Conservation (phyloP, 2,113 vertebrate species). For the Aphelocoma coerulescens region DNA sequence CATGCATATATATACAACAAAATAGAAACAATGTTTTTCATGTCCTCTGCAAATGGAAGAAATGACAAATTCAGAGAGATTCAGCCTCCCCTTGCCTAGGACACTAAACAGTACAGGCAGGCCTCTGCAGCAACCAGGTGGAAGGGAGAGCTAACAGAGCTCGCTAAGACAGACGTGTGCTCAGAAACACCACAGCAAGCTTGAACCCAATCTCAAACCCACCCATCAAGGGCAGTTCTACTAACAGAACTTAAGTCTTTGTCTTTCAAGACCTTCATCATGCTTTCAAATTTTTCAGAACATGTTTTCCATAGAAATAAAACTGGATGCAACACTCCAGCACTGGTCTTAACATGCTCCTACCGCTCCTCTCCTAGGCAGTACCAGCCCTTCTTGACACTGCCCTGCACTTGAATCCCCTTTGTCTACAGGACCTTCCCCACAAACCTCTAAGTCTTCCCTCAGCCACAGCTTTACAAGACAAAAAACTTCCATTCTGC, state of each 20-base stretch:
- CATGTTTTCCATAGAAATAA: not conserved
- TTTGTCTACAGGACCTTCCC: not conserved
- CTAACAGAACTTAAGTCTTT: not conserved
- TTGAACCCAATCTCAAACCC: not conserved
- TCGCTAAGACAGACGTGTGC: rapidly evolving
- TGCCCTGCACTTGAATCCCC: not conserved
- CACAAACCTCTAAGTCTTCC: not conserved
- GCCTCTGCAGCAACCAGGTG: not conserved
- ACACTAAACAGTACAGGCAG: not conserved
- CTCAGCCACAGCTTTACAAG: not conserved
- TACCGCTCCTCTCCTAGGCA: not conserved
- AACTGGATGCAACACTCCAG: not conserved
- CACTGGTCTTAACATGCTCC: not conserved
- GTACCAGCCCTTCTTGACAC: not conserved
- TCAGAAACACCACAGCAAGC: not conserved
- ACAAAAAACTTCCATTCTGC: not conserved
- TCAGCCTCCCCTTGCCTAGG: not conserved
- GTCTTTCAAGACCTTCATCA: not conserved
- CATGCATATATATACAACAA: not conserved
- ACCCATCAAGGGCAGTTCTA: not conserved
- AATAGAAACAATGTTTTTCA: not conserved
- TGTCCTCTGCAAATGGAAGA: not conserved
- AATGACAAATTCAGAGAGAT: not conserved
- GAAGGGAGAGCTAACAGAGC: rapidly evolving
- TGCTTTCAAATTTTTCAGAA: not conserved